A percentile compares a stretch with the other conserved stretches of the same genome.
Conservation (phyloP, 2,113 vertebrate genomes). For the Heliornis fulica region DNA sequence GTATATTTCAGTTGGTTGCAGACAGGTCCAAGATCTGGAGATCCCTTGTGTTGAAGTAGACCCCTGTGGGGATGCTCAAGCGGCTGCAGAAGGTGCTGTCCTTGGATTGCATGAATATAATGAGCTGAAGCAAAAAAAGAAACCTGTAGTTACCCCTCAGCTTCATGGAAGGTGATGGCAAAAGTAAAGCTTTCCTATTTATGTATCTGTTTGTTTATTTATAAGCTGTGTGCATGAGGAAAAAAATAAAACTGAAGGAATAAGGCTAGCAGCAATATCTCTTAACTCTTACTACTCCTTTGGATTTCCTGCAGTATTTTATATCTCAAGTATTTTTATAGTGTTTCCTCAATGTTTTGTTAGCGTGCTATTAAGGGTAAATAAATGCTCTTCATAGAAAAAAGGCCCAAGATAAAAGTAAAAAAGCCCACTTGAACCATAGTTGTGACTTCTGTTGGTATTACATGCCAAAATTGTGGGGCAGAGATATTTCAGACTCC, state of each 20-base stretch:
- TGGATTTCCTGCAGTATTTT: not conserved
- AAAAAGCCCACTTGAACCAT: not conserved
- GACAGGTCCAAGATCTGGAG: constrained; percentile 88
- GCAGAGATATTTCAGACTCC: not conserved
- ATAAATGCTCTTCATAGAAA: not conserved
- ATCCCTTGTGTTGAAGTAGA: constrained; percentile 88
- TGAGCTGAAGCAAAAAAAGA: constrained; percentile 92
- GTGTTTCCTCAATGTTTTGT: not conserved
- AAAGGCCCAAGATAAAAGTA: not conserved
- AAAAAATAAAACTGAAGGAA: not conserved
- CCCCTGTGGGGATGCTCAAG: constrained; percentile 90
- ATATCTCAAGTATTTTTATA: not conserved
- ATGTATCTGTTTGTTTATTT: not conserved
- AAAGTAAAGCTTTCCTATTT: not conserved
- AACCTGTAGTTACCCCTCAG: constrained; percentile 74
- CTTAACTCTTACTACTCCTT: not conserved
- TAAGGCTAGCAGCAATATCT: not conserved
- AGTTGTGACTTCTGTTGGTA: not conserved
- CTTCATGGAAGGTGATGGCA: constrained; percentile 84
- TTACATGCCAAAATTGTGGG: not conserved
- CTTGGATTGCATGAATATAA: constrained; percentile 92
- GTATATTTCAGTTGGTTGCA: constrained; percentile 82
- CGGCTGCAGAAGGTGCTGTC: constrained; percentile 90
- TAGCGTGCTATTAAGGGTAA: not conserved
- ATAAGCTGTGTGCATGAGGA: not conserved